Base-by-base conservation (phyloP, 2,888 invertebrate species). In the Aleiodes testaceus region DNA sequence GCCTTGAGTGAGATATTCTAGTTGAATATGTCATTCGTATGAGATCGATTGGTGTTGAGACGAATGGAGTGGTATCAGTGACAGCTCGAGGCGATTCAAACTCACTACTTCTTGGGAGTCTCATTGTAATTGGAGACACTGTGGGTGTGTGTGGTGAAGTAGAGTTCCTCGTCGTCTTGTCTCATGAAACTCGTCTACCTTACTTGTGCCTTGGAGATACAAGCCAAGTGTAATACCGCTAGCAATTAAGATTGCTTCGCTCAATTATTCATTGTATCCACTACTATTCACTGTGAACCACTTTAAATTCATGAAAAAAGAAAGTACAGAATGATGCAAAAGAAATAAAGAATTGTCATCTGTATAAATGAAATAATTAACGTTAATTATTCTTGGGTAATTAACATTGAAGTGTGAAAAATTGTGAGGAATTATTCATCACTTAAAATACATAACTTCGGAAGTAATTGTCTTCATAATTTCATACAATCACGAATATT, bases 161-260 rank as follows among this genome's bases (percentile, higher is more conserved):
- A 47, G 70, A 66, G 66, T 70, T 66, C 66, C 70, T 50, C 59
- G 59, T 59, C 20, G 50, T 66, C 49, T 59, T 70, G 55, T 66
- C 64, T 44, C 63, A 61, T 18, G 45, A 66, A 63, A 63, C 45
- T 53, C 50, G 30, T 47, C 66, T 66, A 36, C 12, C 16, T 36
- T 36, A 16, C 49, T 59, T 18, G 20, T 55, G 55, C 47, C 70
- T 64, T 49, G n/a, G 66, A 66, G 59, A 66, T 61, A 61, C 69
- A 55, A 70, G 50, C 16, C 66, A 20, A 45, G 45, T 45, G 22
- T 63, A 63, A 63, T 44, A 22, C 45, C 63, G 18, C 47, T 9
- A 22, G 61, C 66, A 66, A 70, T 70, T 70, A 70, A 65, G 66
- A 70, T 70, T 59, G 50, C 66, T 66, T 55, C 42, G 59, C 70